These are phyloP conservation scores for Sapajus apella DNA, from an alignment of 2,113 vertebrate species.

Conservation along the genomic window DNA sequence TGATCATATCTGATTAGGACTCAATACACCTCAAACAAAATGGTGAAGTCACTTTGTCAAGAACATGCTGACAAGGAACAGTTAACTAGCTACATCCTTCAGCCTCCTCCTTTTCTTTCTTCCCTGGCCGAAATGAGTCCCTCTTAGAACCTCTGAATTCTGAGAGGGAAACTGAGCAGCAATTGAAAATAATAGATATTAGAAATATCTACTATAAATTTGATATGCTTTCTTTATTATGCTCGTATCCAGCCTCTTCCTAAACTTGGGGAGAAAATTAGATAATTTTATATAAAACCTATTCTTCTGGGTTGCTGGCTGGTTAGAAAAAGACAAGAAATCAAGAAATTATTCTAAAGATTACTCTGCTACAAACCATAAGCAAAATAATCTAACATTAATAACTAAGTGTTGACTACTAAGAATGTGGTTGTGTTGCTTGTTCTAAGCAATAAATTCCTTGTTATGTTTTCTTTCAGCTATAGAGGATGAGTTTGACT, in stretches of 20 bases:
- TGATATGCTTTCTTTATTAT: not conserved
- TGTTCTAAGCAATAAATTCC: conserved; percentile 52
- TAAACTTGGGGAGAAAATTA: not conserved
- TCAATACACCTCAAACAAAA: not conserved
- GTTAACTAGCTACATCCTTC: fast-evolving
- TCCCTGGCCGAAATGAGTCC: not conserved
- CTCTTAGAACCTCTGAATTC: not conserved
- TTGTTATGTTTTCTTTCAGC: conserved; percentile 85
- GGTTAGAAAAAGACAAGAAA: not conserved
- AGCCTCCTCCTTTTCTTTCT: not conserved
- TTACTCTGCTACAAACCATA: not conserved
- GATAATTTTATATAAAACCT: not conserved
- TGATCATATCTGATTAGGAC: not conserved
- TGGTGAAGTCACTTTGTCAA: not conserved
- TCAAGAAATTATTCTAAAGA: not conserved
- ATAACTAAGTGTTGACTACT: not conserved
- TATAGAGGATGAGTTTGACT: conserved; percentile 98
- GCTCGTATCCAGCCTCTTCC: not conserved
- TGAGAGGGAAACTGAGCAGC: not conserved
- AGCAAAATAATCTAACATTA: not conserved
- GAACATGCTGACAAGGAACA: not conserved
- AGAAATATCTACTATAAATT: not conserved
- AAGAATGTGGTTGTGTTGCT: not conserved
- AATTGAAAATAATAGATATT: not conserved
- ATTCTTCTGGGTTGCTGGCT: not conserved